Conservation (phyloP, 92 coral and sea anemone genomes). For the Epizoanthus stellaris region DNA sequence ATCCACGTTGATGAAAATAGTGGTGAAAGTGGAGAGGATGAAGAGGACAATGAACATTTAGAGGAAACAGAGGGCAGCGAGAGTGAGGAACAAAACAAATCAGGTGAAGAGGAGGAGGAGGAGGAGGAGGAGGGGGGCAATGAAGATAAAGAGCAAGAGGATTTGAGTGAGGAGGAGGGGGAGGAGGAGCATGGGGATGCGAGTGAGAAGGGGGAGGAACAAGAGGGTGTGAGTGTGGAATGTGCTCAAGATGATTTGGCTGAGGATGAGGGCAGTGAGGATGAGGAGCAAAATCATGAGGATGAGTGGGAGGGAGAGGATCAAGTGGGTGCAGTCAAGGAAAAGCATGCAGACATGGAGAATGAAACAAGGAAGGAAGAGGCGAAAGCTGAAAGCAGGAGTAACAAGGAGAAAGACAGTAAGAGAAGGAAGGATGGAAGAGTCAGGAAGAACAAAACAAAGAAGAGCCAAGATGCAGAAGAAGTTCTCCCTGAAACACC, state of each 20-base stretch:
- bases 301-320: neutral
- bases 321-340: neutral
- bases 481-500: neutral
- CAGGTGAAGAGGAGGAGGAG: neutral
- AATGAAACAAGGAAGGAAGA: neutral
- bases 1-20: neutral
- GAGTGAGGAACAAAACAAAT: neutral
- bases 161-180: neutral
- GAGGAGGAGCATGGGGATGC: neutral
- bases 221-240: too few species aligned
- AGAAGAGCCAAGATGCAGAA: neutral
- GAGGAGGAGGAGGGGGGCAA: neutral
- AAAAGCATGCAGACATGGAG: neutral
- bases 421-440: neutral
- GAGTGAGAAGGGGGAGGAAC: too few species aligned
- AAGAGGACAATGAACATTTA: neutral
- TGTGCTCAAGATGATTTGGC: too few species aligned
- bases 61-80: neutral
- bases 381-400: neutral
- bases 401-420: neutral
- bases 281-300: neutral
- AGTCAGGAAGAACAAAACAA: neutral
- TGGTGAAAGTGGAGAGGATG: neutral
- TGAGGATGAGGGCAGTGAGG: conserved; percentile 1
- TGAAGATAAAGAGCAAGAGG: neutral